Evolutionary conservation across 2,797 vertebrate species (phyloP).

Genomic region (Halcyon chelicuti): DNA sequence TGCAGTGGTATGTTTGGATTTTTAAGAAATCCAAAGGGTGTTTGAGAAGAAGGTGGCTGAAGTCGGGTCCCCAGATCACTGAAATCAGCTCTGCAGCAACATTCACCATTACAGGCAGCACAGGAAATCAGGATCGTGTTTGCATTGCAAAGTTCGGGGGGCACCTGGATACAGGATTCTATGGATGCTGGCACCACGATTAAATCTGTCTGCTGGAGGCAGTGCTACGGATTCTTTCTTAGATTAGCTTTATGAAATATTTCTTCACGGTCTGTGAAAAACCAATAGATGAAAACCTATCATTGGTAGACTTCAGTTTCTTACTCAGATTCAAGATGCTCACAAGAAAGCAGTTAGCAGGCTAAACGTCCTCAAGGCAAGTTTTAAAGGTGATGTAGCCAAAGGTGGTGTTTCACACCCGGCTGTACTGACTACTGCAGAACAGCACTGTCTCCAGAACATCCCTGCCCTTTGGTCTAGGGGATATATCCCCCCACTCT

Average conservation of each 20-base stretch:
- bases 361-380: neutral
- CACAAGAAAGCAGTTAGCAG: neutral
- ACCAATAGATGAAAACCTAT: neutral
- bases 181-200: neutral
- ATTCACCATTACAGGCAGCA: neutral
- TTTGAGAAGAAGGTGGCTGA: neutral
- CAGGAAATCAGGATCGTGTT: neutral
- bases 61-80: neutral
- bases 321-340: neutral
- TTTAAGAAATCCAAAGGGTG: neutral
- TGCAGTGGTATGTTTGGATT: neutral
- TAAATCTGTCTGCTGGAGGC: neutral
- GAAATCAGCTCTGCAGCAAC: neutral
- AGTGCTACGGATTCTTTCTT: neutral
- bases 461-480: neutral
- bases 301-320: neutral
- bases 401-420: neutral
- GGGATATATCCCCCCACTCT: neutral
- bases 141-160: neutral
- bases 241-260: neutral
- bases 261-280: neutral
- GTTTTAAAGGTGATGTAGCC: neutral
- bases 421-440: neutral
- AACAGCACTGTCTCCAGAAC: neutral
- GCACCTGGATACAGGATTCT: neutral